These are phyloP conservation scores for Pissodes strobi DNA, from an alignment of 1,140 invertebrate genomes.

Conservation along the genomic window DNA sequence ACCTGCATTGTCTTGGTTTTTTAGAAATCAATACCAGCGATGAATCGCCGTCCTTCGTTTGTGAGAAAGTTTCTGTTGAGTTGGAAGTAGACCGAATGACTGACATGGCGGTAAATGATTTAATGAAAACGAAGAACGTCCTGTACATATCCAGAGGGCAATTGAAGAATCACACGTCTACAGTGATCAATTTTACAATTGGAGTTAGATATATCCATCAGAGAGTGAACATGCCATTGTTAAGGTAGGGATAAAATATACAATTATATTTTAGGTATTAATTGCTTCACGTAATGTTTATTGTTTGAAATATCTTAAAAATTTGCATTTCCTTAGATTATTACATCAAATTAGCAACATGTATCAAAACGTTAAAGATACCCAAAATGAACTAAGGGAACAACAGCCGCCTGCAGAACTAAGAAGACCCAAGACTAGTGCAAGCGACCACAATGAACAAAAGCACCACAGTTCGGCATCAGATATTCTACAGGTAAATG, in stretches of 20 bases:
- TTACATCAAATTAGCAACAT: conserved; percentile 96
- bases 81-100: conserved; percentile 87
- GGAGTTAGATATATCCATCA: conserved; percentile 84
- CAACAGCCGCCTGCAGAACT: conserved; percentile 59
- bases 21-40: conserved; percentile 37
- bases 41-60: conserved; percentile 88
- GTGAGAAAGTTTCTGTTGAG: conserved; percentile 87
- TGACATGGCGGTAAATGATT: conserved; percentile 85
- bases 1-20: background rate
- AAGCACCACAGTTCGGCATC: conserved; percentile 49
- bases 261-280: background rate
- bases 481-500: conserved; percentile 23
- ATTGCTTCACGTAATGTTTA: too few relatives aligned
- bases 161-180: conserved; percentile 87
- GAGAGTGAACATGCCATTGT: conserved; percentile 92
- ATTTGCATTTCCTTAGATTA: too few relatives aligned
- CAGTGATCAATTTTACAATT: conserved; percentile 84
- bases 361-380: conserved; percentile 96
- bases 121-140: conserved; percentile 78
- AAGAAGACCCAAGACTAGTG: conserved; percentile 50
- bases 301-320: too few relatives aligned
- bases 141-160: conserved; percentile 84
- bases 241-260: conserved; percentile 59
- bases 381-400: conserved; percentile 83
- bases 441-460: conserved; percentile 49